Conservation (phyloP, 2,888 invertebrate genomes). For the Camponotus fellah region DNA sequence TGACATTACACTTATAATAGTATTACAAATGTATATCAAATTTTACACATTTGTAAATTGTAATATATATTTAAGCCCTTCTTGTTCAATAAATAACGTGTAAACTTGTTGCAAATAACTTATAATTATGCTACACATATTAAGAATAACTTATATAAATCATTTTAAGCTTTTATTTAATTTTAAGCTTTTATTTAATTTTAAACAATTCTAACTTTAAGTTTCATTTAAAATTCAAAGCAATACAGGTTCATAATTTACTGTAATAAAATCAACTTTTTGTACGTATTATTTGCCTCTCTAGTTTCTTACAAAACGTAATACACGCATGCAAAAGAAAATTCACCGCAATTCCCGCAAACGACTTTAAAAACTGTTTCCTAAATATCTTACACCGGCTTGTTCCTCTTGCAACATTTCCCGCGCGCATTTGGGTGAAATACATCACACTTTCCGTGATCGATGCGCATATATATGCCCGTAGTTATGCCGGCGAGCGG, state of each 20-base stretch:
- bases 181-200: not conserved
- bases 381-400: constrained; percentile 44
- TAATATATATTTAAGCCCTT: not conserved
- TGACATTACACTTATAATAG: constrained; percentile 7
- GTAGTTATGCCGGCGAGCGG: constrained; percentile 42
- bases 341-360: constrained; percentile 36
- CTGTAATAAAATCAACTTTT: not conserved
- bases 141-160: not conserved
- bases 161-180: too few species aligned
- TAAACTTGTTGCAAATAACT: not conserved
- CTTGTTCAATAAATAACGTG: not conserved
- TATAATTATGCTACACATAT: not conserved
- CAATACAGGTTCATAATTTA: not conserved
- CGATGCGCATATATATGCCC: constrained; percentile 31
- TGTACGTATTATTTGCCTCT: not conserved
- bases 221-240: not conserved
- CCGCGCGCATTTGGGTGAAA: constrained; percentile 52
- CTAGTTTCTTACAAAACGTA: not conserved
- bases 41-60: not conserved
- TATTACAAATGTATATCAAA: not conserved
- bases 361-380: constrained; percentile 54
- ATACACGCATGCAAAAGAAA: not conserved
- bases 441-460: constrained; percentile 53
- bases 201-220: not conserved
- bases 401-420: constrained; percentile 50